These are phyloP conservation scores for Piaya cayana DNA, from an alignment of 2,113 vertebrate species.

Conservation along the genomic window DNA sequence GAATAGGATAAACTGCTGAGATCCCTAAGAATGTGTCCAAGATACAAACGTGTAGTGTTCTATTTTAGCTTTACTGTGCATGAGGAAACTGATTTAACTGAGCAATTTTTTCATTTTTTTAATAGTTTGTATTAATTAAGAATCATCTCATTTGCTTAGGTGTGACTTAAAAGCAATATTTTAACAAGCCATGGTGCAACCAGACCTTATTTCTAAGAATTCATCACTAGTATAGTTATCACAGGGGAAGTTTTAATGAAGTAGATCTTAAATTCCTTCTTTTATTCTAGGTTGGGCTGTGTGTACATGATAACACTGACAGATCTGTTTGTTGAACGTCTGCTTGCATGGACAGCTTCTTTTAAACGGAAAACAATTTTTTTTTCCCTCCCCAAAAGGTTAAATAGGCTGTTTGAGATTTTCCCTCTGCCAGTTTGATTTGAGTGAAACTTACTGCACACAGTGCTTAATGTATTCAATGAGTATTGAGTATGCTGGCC, in stretches of 20 bases:
- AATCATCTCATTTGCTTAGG: neutral
- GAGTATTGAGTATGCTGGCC: too few relatives aligned
- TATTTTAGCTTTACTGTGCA: neutral
- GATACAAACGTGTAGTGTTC: neutral
- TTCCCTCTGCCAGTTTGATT: neutral
- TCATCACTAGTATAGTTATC: neutral
- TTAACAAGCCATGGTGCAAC: neutral
- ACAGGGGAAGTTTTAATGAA: neutral
- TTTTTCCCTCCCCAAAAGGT: neutral
- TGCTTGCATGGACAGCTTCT: neutral
- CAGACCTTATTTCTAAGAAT: neutral
- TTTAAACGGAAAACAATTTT: neutral
- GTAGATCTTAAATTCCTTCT: neutral
- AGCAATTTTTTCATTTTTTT: neutral
- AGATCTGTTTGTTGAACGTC: neutral
- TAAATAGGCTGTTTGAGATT: neutral
- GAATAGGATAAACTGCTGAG: neutral
- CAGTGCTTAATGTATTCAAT: too few relatives aligned
- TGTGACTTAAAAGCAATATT: neutral
- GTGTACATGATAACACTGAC: accelerated
- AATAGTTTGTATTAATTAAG: neutral
- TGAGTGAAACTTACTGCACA: neutral
- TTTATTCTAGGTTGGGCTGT: neutral
- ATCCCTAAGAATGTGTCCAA: neutral
- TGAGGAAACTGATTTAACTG: neutral